Conservation (phyloP, 92 coral and sea anemone genomes). For the Bergia puertoricense region DNA sequence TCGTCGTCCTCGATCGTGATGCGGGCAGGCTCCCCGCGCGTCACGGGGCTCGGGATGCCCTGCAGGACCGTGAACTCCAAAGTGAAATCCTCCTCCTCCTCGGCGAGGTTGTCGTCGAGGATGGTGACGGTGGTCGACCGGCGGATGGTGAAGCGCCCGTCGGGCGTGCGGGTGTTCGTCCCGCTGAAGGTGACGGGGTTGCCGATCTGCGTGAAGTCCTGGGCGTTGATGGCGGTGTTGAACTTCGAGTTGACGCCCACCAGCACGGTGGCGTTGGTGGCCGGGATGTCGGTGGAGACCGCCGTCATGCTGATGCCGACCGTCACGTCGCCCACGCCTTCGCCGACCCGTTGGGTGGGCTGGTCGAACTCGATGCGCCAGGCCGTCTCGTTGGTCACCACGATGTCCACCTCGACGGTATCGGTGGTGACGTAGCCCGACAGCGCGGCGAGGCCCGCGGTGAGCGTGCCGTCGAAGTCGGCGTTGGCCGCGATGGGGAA, state of each 20-base stretch:
- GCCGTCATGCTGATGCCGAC: constrained; percentile 8
- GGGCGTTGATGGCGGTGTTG: neutral
- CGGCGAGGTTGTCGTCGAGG: constrained; percentile 17
- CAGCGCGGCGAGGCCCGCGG: constrained; percentile 2
- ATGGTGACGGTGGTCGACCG: constrained; percentile 11
- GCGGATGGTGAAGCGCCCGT: constrained; percentile 17
- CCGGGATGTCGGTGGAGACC: constrained; percentile 14
- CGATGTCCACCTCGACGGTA: neutral
- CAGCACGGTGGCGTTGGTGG: neutral
- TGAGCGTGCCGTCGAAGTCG: neutral
- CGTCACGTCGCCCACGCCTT: constrained; percentile 10
- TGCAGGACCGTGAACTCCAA: constrained; percentile 2
- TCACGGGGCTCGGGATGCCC: constrained; percentile 6
- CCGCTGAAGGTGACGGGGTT: constrained; percentile 17
- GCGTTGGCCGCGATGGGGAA: neutral
- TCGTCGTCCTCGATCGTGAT: constrained; percentile 15
- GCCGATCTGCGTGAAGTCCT: constrained; percentile 7
- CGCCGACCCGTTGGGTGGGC: constrained; percentile 12
- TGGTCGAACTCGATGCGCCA: constrained; percentile 13
- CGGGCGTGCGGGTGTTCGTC: constrained; percentile 18
- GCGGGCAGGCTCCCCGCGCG: constrained; percentile 8
- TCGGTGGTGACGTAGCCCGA: neutral
- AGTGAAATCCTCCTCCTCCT: constrained; percentile 2
- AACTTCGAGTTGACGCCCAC: constrained; percentile 2
- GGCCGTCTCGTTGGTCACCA: constrained; percentile 5